phyloP scores from a whole-genome alignment of 1,140 invertebrate genomes.

The Monochamus saltuarius region DNA sequence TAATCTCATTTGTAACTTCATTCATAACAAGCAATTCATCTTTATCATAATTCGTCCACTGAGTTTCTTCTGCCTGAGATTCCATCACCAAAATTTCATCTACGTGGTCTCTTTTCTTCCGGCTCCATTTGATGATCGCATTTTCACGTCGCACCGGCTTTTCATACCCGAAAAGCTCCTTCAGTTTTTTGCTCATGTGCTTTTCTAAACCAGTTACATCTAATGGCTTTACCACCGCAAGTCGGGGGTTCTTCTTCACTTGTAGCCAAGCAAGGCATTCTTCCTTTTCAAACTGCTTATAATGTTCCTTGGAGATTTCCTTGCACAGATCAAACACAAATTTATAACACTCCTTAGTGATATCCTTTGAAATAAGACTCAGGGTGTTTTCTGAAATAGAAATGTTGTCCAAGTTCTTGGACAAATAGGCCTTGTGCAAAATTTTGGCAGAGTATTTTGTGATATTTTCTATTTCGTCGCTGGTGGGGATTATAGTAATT shows the following conservation, averaged over 20 bases:
- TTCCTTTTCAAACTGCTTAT: slow-evolving; percentile 51
- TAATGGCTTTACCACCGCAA: slow-evolving; percentile 51
- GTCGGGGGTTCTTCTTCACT: slow-evolving; percentile 49
- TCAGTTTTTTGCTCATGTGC: slow-evolving; percentile 58
- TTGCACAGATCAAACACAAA: slow-evolving; percentile 69
- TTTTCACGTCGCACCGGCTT: slow-evolving; percentile 56
- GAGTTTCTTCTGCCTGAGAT: slow-evolving; percentile 67
- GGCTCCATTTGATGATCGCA: slow-evolving; percentile 64
- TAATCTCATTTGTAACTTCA: slow-evolving; percentile 63
- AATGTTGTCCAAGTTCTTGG: slow-evolving; percentile 51
- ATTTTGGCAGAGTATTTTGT: slow-evolving; percentile 53
- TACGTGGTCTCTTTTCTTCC: slow-evolving; percentile 71
- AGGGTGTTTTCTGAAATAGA: slow-evolving; percentile 49
- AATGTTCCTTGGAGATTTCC: slow-evolving; percentile 60
- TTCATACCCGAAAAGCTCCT: slow-evolving; percentile 60
- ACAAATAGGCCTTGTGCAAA: slow-evolving; percentile 53
- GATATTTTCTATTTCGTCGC: slow-evolving; percentile 54
- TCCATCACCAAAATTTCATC: slow-evolving; percentile 71
- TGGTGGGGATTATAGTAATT: slow-evolving; percentile 52
- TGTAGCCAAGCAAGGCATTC: slow-evolving; percentile 60
- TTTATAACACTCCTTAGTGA: slow-evolving; percentile 51
- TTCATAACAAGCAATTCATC: slow-evolving; percentile 71
- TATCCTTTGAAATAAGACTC: slow-evolving; percentile 41
- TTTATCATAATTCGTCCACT: slow-evolving; percentile 71
- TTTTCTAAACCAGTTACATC: slow-evolving; percentile 53